Evolutionary conservation across 2,888 invertebrate genomes (phyloP).

Genomic region (Plusia festucae): DNA sequence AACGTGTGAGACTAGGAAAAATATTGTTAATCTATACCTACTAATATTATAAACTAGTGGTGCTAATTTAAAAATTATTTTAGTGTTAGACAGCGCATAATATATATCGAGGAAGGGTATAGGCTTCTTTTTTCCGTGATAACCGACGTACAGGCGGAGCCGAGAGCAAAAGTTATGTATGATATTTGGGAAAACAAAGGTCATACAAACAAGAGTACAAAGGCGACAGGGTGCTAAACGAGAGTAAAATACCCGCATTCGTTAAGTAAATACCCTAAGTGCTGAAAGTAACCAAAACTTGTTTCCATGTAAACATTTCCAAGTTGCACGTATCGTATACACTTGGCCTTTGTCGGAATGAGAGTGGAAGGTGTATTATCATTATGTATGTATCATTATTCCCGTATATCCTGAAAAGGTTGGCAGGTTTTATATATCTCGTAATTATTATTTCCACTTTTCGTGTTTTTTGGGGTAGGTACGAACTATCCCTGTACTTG

Average conservation of each 20-base stretch:
- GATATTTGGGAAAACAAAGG: conserved; percentile 45
- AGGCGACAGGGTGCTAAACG: conserved; percentile 46
- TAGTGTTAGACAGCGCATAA: too few species aligned
- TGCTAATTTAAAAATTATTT: too few species aligned
- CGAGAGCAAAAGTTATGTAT: conserved; percentile 33
- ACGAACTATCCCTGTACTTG: neutral
- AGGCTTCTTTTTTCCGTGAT: too few species aligned
- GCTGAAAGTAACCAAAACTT: conserved; percentile 64
- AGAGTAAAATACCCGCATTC: conserved; percentile 57
- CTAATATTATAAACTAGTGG: too few species aligned
- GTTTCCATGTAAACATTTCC: conserved; percentile 60
- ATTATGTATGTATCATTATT: conserved; percentile 21
- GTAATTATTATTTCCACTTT: neutral
- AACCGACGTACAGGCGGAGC: too few species aligned
- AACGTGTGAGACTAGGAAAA: too few species aligned
- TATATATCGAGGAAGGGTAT: too few species aligned
- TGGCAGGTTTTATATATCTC: neutral
- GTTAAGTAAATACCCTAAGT: conserved; percentile 61
- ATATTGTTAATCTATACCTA: too few species aligned
- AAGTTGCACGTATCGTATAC: conserved; percentile 46
- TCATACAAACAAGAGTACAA: conserved; percentile 41
- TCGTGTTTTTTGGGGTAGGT: neutral
- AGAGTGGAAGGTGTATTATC: conserved; percentile 12
- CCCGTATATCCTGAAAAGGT: conserved; percentile 8
- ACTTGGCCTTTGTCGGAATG: conserved; percentile 35